These are phyloP conservation scores for Ophion slaviceki DNA, from an alignment of 2,888 invertebrate species.

Conservation along the genomic window DNA sequence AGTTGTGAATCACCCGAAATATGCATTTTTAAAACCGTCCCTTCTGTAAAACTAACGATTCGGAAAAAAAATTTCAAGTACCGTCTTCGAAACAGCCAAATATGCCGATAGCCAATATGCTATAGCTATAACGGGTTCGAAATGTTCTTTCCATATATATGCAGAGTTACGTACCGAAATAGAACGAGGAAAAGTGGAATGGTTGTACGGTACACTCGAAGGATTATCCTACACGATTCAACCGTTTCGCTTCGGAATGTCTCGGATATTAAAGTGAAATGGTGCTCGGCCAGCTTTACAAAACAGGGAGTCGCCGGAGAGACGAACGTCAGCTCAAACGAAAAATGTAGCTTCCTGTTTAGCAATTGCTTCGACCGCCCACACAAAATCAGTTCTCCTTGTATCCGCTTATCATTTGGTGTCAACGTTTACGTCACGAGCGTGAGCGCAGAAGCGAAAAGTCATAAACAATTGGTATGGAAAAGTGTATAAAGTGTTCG, in stretches of 20 bases:
- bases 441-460: not conserved
- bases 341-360: constrained; percentile 45
- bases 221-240: constrained; percentile 33
- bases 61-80: no score
- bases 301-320: constrained; percentile 2
- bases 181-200: constrained; percentile 23
- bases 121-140: not conserved
- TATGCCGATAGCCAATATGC: not conserved
- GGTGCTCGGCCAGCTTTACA: constrained; percentile 25
- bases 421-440: not conserved
- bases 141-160: not conserved
- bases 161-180: not conserved
- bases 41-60: no score
- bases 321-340: not conserved
- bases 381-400: constrained; percentile 13
- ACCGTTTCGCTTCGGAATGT: constrained; percentile 25
- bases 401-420: not conserved
- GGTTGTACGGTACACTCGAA: constrained; percentile 10
- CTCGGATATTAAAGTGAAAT: constrained; percentile 35
- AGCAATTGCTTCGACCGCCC: constrained; percentile 1
- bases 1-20: no score
- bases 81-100: no score
- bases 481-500: not conserved
- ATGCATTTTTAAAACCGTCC: no score
- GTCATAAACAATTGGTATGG: not conserved